Conservation (phyloP, 2,113 vertebrate genomes). For the Baryphthengus martii region DNA sequence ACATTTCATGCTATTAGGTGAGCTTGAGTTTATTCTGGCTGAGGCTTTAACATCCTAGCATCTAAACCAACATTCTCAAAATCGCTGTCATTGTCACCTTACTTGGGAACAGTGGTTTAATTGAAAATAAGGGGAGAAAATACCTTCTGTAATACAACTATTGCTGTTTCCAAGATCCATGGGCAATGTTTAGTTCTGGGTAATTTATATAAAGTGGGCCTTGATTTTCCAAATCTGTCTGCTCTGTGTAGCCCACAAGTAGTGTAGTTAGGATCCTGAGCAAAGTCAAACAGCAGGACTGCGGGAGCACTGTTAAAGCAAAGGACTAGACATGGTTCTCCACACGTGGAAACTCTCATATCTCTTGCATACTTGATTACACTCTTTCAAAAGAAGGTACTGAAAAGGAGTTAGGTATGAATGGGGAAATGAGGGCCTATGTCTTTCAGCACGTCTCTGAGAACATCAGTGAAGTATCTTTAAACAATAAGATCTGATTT, state of each 20-base stretch:
- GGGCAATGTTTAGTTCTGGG: neutral
- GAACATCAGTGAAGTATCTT: neutral
- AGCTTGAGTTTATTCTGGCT: neutral
- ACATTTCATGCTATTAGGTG: neutral
- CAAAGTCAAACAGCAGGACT: neutral
- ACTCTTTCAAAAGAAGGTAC: neutral
- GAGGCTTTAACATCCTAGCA: neutral
- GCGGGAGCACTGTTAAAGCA: neutral
- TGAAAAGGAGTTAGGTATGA: neutral
- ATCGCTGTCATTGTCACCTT: neutral
- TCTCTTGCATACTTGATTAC: neutral
- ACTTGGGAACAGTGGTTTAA: neutral
- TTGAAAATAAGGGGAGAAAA: neutral
- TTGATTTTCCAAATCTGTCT: neutral
- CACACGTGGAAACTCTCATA: neutral
- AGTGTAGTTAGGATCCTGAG: neutral
- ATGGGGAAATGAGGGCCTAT: neutral
- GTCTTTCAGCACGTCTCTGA: neutral
- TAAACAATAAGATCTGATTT: neutral
- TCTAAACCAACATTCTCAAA: neutral
- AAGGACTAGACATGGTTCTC: neutral
- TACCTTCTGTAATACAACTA: neutral
- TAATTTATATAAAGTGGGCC: neutral
- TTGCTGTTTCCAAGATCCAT: neutral
- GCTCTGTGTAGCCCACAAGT: neutral